phyloP scores from a whole-genome alignment of 23 tunicate species.

The Trididemnum miniatum region DNA sequence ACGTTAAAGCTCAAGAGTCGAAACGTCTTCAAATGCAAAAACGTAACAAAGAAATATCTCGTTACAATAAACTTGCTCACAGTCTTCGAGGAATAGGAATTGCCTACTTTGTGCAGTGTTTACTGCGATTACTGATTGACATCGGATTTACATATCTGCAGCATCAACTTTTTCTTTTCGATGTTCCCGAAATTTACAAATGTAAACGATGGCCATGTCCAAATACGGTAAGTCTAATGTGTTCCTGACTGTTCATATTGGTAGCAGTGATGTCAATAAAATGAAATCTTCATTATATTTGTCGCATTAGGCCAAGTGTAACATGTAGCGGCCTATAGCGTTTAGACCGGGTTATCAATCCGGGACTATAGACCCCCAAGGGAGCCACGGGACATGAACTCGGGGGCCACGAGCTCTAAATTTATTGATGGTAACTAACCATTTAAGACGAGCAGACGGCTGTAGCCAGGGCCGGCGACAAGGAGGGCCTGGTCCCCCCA shows the following conservation, averaged over 20 bases:
- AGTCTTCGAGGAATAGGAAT: neutral
- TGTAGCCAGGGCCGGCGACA: no score
- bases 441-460: no score
- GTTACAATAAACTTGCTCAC: neutral
- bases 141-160: neutral
- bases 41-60: neutral
- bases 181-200: constrained; percentile 19
- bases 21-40: no score
- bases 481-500: no score
- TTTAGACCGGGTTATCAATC: no score
- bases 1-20: neutral
- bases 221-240: constrained; percentile 3
- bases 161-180: neutral
- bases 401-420: no score
- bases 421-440: no score
- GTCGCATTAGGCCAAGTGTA: no score
- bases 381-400: no score
- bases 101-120: constrained; percentile 27
- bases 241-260: neutral
- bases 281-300: no score
- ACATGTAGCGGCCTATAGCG: no score
- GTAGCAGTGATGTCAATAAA: neutral
- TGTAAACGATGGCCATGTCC: constrained; percentile 38
- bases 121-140: neutral
- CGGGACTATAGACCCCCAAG: no score